Evolutionary conservation across 92 coral and sea anemone species (phyloP).

Genomic region (Heteractis magnifica): DNA sequence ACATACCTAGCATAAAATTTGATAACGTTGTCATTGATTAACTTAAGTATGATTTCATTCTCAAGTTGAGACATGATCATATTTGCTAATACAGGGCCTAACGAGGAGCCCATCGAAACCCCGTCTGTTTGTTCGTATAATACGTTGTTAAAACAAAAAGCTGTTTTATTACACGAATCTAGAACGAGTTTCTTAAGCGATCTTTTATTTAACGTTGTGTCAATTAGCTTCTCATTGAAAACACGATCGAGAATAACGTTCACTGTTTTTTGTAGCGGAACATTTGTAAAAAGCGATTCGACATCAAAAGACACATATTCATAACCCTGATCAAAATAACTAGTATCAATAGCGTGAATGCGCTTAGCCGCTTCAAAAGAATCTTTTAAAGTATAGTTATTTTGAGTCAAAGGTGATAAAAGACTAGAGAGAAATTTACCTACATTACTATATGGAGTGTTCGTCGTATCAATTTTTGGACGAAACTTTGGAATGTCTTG

Average conservation of each 20-base stretch:
- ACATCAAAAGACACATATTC: no score
- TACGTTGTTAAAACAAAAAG: background rate
- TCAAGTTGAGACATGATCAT: background rate
- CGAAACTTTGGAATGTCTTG: conserved; percentile 27
- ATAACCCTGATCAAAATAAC: no score
- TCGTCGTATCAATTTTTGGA: conserved; percentile 28
- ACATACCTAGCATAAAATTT: no score
- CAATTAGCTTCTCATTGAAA: no score
- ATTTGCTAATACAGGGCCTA: background rate
- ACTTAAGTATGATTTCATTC: background rate
- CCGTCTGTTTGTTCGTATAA: background rate
- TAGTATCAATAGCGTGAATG: conserved; percentile 21
- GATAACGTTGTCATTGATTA: no score
- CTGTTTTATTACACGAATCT: no score
- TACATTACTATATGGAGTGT: conserved; percentile 36
- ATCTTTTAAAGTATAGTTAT: conserved; percentile 26
- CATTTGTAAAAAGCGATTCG: no score
- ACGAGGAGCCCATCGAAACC: background rate
- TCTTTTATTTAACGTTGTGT: no score
- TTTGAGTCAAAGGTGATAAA: conserved; percentile 29
- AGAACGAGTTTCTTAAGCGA: background rate
- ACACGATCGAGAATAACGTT: no score
- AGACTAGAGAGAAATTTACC: conserved; percentile 36
- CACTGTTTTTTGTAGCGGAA: no score
- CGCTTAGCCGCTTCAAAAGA: conserved; percentile 32